A percentile compares a stretch with the other conserved stretches of the same genome.
Evolutionary conservation across 2,888 invertebrate genomes (phyloP).

Genomic region (Halictus ligatus): DNA sequence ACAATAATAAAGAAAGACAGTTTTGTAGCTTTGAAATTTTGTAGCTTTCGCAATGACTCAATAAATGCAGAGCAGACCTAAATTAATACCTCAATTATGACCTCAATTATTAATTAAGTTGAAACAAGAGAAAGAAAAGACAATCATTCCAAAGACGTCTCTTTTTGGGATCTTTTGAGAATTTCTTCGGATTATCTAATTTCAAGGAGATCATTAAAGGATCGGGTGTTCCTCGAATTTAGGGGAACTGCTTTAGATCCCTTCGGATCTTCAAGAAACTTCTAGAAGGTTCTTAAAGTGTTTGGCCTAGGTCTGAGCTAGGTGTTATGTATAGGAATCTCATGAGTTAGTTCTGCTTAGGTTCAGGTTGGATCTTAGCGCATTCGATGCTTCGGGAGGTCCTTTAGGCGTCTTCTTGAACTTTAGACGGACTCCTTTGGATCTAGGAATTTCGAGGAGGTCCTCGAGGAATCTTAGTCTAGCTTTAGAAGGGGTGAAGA

Average conservation of each 20-base stretch:
- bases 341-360: conserved; percentile 1
- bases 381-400: neutral
- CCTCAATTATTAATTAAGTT: neutral
- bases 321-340: neutral
- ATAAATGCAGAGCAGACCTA: neutral
- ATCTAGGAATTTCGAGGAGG: neutral
- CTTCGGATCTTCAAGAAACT: neutral
- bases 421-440: neutral
- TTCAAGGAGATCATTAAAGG: neutral
- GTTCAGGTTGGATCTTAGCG: neutral
- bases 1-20: neutral
- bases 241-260: neutral
- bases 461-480: neutral
- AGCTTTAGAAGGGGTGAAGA: neutral
- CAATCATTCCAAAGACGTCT: neutral
- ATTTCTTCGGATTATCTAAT: neutral
- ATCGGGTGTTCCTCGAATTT: neutral
- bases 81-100: too few relatives aligned
- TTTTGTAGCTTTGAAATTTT: neutral
- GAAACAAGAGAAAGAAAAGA: neutral
- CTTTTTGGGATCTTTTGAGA: neutral
- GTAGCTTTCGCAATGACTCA: neutral
- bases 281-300: neutral
- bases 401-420: neutral
- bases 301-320: neutral